Evolutionary conservation across 2,888 invertebrate genomes (phyloP), one percentile per base, ranked within the genome.

Genomic region (Alloscopus bannaensis): DNA sequence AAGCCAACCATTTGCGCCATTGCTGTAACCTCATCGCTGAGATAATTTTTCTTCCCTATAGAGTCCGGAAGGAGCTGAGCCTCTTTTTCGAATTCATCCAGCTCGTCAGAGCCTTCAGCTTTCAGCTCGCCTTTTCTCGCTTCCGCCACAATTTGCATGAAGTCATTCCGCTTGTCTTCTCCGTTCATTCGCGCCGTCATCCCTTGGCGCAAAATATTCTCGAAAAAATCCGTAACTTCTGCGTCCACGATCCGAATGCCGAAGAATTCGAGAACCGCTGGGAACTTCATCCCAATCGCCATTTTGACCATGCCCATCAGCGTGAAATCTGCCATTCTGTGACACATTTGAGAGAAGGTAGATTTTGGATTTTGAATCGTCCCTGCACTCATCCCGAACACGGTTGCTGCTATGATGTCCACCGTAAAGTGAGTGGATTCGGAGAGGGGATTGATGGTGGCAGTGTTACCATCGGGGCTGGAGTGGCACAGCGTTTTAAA

Each of bases 341-440:
- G 18, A 1, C 42, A 76, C 62, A 45, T 66, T 40, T 50, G 16
- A 87, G 86, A 40, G 88, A 89, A n/a, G 88, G 88, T 0, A 87
- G 89, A 72, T 28, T 89, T 87, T 3, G 64, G 65, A 42, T 86
- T 70, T 62, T 88, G 88, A 1, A 87, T 87, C 0, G 86, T 85
- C 40, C 88, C 83, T 0, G 87, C 86, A 3, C 87, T 87, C 4
- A 90, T 87, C 0, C 90, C 90, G 77, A 90, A 90, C 0, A 89
- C 88, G 2, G 88, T 86, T 0, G 88, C 88, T 0, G 87, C 86
- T 1, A 89, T 87, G 84, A 22, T 24, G 6, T 52, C 52, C 20
- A 52, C 11, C 47, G 4, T 18, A n/a, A 47, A 13, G 20, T 52
- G 52, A 6, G 3, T 8, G n/a, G 52, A 36, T 13, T 36, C 13